phyloP scores from a whole-genome alignment of 2,888 invertebrate species.

The Thymelicus lineola region DNA sequence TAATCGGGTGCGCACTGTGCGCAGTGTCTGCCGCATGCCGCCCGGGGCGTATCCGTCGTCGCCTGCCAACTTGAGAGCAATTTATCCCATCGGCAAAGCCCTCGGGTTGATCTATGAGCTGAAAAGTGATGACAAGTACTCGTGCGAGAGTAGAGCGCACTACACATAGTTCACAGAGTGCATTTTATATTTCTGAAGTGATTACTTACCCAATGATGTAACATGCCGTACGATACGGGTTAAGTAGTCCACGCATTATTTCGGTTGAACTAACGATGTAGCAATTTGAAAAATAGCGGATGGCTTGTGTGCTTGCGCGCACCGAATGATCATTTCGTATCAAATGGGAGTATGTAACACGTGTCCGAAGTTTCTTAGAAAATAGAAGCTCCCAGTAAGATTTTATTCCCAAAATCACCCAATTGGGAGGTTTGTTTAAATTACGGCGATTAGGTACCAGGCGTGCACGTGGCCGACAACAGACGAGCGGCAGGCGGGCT shows the following conservation, averaged over 20 bases:
- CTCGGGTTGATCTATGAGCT: constrained; percentile 68
- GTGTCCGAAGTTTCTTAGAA: constrained; percentile 52
- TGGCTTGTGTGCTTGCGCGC: constrained; percentile 14
- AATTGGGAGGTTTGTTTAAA: constrained; percentile 76
- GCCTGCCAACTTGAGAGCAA: constrained; percentile 67
- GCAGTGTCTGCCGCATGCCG: constrained; percentile 50
- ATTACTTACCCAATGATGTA: constrained; percentile 43
- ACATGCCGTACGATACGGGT: constrained; percentile 40
- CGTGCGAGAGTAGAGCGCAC: constrained; percentile 42
- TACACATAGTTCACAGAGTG: constrained; percentile 41
- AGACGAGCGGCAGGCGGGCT: constrained; percentile 68
- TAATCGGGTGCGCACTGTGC: constrained; percentile 46
- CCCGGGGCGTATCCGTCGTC: constrained; percentile 68
- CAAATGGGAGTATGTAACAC: constrained; percentile 47
- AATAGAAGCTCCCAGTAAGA: constrained; percentile 58
- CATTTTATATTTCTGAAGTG: constrained; percentile 45
- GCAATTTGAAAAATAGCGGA: constrained; percentile 30
- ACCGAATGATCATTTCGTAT: constrained; percentile 34
- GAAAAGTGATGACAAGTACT: constrained; percentile 69
- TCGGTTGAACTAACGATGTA: constrained; percentile 13
- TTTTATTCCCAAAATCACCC: constrained; percentile 71
- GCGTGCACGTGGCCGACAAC: constrained; percentile 72
- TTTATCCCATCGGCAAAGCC: constrained; percentile 66
- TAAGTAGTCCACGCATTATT: constrained; percentile 30
- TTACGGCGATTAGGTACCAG: constrained; percentile 66